Conservation (phyloP, 2,797 vertebrate species). For the Mycteria americana region DNA sequence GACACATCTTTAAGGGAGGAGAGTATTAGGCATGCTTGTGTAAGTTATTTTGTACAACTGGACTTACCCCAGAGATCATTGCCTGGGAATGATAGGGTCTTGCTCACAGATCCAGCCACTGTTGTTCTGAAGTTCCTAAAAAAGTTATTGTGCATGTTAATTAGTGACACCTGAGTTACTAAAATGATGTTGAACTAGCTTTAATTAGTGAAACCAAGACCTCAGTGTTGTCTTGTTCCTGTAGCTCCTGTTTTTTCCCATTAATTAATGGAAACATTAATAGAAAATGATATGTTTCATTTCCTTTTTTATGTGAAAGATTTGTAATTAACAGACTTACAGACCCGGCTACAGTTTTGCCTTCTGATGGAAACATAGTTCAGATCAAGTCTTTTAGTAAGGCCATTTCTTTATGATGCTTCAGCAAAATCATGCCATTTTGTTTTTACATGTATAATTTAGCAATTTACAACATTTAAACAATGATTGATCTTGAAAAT, state of each 20-base stretch:
- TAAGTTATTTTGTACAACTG: not conserved
- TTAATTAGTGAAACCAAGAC: constrained; percentile 8
- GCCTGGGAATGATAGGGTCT: not conserved
- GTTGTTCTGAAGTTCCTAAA: not conserved
- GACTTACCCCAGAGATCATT: not conserved
- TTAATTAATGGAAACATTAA: constrained; percentile 15
- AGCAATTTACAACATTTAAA: not conserved
- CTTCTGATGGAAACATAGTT: not conserved
- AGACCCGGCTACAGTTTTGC: not conserved
- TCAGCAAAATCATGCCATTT: not conserved
- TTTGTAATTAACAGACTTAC: not conserved
- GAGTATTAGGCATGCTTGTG: not conserved
- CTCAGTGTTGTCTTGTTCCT: not conserved
- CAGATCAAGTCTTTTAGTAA: not conserved
- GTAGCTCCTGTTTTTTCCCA: not conserved
- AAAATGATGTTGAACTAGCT: not conserved
- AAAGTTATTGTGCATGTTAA: not conserved
- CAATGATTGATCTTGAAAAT: not conserved
- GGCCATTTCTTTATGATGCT: not conserved
- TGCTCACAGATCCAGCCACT: not conserved
- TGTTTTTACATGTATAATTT: not conserved
- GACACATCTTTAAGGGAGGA: not conserved
- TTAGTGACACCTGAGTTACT: not conserved
- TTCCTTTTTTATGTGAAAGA: not conserved
- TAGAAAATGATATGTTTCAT: not conserved